Base-by-base conservation (phyloP, 2,113 vertebrate genomes). In the Strix uralensis region DNA sequence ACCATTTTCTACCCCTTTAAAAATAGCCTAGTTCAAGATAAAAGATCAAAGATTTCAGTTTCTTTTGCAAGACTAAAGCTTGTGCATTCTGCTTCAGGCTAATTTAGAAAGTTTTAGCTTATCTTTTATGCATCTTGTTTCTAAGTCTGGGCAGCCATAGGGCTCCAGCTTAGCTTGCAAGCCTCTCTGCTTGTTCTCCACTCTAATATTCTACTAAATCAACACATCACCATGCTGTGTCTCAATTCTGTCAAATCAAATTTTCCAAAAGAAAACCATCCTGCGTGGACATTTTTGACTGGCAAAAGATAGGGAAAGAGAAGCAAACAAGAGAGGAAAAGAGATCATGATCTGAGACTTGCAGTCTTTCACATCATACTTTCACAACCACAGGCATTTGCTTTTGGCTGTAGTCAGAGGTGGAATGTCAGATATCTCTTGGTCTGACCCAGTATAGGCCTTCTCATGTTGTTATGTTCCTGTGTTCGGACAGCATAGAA, bases 151-250 rank as follows among this genome's bases (percentile, higher is more conserved):
- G 75, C 62, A 89, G 73, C 61, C 65, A 51, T 10, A 61, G 63
- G 63, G 66, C 36, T 91, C 51, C 59, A 86, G 55, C 52, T 86
- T 61, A 81, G 86, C 61, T 69, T 92, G 65, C n/a, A 91, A 96
- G 59, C 63, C 51, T 86, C 61, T 71, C 52, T 88, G 46, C 38
- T 95, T 85, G 27, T 70, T 96, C 47, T 90, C 61, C 49, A 15
- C 51, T 91, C 57, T 96, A 87, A 92, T 96, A 55, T 88, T 88
- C 81, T 79, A 6, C 52, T 87, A 91, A 92, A 92, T 75, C 81
- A 94, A 81, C 83, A 89, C 11, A 71, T 81, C 52, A 57, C 29
- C 32, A 27, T 72, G 34, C 65, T 85, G 40, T 75, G 73, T 69
- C 93, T 96, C 57, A 61, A 7, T 88, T 87, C 81, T 75, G 73